Conservation (phyloP, 2,888 invertebrate species). For the Drosophila melanosoma region DNA sequence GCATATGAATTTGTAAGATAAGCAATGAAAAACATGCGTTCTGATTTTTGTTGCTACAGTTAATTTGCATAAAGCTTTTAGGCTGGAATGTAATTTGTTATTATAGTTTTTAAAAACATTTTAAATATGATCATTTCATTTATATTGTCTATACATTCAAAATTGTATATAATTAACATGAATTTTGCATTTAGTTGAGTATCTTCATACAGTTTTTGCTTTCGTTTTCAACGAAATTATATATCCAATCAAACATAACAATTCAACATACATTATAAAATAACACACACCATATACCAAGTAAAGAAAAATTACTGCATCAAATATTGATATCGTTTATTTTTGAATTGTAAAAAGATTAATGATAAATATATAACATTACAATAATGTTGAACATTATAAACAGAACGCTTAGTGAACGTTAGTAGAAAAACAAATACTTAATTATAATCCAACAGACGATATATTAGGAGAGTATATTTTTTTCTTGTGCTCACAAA, state of each 20-base stretch:
- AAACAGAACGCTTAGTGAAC: slow-evolving; percentile 9
- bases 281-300: not conserved
- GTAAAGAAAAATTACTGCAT: slow-evolving; percentile 16
- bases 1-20: not conserved
- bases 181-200: slow-evolving; percentile 12
- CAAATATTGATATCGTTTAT: slow-evolving; percentile 33
- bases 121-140: not conserved
- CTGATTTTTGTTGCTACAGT: slow-evolving; percentile 13
- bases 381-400: slow-evolving; percentile 11
- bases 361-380: not conserved
- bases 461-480: not conserved
- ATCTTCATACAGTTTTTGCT: slow-evolving; percentile 10
- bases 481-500: not conserved
- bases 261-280: slow-evolving; percentile 1
- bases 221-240: slow-evolving; percentile 21
- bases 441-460: not conserved
- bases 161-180: slow-evolving; percentile 18
- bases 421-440: not conserved
- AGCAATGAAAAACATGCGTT: not conserved
- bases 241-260: not conserved
- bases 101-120: slow-evolving; percentile 39
- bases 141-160: slow-evolving; percentile 5
- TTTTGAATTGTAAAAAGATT: slow-evolving; percentile 16
- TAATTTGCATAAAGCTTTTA: slow-evolving; percentile 6
- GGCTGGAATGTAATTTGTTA: slow-evolving; percentile 52